Evolutionary conservation across 1,140 invertebrate genomes (phyloP).

Genomic region (Lamellibrachia luymesi): DNA sequence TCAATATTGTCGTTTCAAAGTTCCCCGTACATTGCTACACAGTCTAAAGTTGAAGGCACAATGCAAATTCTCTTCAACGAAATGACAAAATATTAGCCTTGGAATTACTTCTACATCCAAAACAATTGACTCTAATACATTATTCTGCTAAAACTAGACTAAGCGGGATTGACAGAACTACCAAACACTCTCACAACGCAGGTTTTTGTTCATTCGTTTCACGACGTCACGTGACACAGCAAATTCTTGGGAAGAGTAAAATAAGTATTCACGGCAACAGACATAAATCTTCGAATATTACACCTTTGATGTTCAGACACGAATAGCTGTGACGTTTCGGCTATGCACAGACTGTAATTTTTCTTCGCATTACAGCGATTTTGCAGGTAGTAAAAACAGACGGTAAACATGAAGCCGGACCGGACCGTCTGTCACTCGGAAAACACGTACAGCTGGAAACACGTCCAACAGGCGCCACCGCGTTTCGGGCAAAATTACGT

Average conservation of each 20-base stretch:
- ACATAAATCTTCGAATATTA: background rate
- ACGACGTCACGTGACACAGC: background rate
- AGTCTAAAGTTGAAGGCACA: background rate
- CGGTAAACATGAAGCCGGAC: background rate
- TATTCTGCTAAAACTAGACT: background rate
- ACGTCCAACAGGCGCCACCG: background rate
- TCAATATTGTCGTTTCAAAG: background rate
- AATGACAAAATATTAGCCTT: background rate
- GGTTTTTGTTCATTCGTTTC: background rate
- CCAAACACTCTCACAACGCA: background rate
- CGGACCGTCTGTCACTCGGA: too few relatives aligned
- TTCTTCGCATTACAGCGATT: background rate
- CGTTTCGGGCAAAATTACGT: background rate
- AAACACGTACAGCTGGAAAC: background rate
- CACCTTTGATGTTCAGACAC: background rate
- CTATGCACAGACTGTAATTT: background rate
- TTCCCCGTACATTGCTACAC: background rate
- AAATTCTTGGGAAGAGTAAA: background rate
- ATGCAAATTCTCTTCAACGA: background rate
- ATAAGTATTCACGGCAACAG: background rate
- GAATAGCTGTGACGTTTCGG: background rate
- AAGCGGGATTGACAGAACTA: background rate
- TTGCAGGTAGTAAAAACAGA: background rate
- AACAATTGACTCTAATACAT: background rate
- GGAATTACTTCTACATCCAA: background rate